These are phyloP conservation scores for Haplotaxodon microlepis DNA, from an alignment of 2,113 vertebrate genomes.

Conservation along the genomic window DNA sequence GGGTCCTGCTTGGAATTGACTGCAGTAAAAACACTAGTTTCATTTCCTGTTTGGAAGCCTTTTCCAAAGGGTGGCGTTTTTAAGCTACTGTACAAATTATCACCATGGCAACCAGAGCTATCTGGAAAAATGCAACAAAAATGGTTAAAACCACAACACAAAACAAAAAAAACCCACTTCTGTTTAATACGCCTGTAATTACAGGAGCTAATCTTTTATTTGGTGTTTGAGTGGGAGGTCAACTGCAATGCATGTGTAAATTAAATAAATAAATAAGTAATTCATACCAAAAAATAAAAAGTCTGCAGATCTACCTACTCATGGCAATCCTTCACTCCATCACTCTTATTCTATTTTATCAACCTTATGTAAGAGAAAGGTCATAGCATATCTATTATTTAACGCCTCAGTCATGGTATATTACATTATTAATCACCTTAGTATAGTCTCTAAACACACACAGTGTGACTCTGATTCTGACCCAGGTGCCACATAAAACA, in stretches of 20 bases:
- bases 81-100: constrained; percentile 54
- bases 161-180: not conserved
- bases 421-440: constrained; percentile 64
- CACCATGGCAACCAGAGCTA: constrained; percentile 50
- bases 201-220: not conserved
- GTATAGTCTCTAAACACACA: constrained; percentile 30
- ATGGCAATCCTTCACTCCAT: not conserved
- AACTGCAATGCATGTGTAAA: not conserved
- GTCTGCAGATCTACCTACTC: not conserved
- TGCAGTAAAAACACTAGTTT: constrained; percentile 29
- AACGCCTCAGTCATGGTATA: constrained; percentile 44
- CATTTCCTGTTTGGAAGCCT: constrained; percentile 39
- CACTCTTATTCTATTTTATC: not conserved
- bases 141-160: not conserved
- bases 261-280: not conserved
- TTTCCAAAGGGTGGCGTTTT: constrained; percentile 20
- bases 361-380: constrained; percentile 55
- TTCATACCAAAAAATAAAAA: not conserved
- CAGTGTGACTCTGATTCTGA: not conserved
- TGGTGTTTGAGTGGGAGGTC: not conserved
- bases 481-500: constrained; percentile 1
- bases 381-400: constrained; percentile 64
- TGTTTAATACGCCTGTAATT: not conserved
- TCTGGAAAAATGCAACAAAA: constrained; percentile 31
- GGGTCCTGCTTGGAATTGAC: constrained; percentile 31